Evolutionary conservation across 2,888 invertebrate genomes (phyloP).

Genomic region (Lycia hirtaria): DNA sequence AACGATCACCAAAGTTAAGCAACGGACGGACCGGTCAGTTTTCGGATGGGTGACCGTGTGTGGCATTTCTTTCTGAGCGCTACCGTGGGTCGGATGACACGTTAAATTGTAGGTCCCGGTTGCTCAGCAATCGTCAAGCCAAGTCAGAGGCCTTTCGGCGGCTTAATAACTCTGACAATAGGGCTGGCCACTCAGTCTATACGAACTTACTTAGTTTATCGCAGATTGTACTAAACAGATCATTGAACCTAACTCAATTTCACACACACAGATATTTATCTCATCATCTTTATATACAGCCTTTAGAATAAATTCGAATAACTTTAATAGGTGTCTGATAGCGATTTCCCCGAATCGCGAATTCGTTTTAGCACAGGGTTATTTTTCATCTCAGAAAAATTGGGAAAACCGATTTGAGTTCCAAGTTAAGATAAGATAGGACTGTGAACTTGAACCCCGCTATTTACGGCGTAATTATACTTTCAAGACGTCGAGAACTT

Average conservation of each 20-base stretch:
- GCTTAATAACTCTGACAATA: no score
- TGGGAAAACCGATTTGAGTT: constrained; percentile 10
- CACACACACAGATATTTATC: constrained; percentile 7
- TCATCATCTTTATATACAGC: constrained; percentile 19
- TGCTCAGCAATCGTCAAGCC: no score
- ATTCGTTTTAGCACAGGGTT: constrained; percentile 21
- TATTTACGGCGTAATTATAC: constrained; percentile 2
- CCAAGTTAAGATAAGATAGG: constrained; percentile 9
- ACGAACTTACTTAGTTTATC: no score
- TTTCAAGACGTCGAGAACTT: background rate
- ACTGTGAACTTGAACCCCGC: background rate
- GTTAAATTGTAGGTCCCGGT: no score
- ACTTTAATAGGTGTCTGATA: constrained; percentile 14
- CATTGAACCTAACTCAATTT: background rate
- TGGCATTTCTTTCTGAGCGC: no score
- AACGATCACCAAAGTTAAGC: no score
- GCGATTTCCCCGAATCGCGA: constrained; percentile 14
- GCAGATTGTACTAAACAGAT: no score
- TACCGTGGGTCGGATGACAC: no score
- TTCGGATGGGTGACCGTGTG: no score
- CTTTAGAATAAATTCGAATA: constrained; percentile 12
- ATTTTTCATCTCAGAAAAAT: constrained; percentile 20
- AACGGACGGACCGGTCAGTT: no score
- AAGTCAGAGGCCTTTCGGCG: no score
- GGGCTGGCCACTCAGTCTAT: no score